These are phyloP conservation scores for Conops quadrifasciatus DNA, from an alignment of 2,888 invertebrate genomes.

Conservation along the genomic window DNA sequence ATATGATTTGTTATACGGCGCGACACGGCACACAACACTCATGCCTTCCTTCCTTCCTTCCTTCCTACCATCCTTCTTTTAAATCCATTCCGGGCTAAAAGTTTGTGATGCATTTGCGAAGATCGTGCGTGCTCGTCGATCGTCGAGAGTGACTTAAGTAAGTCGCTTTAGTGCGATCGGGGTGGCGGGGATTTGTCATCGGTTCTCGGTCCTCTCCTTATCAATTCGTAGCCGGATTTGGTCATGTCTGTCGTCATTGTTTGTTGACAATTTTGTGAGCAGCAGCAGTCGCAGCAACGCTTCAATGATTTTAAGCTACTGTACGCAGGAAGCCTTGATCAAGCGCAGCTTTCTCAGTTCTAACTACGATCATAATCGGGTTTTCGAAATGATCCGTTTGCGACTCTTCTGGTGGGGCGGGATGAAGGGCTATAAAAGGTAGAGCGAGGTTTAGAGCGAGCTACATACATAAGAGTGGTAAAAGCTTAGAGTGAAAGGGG, in stretches of 20 bases:
- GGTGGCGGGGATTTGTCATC: constrained; percentile 30
- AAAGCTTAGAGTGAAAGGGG: too few species aligned
- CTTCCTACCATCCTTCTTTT: neutral
- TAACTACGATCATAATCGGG: too few species aligned
- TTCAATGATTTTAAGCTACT: constrained; percentile 31
- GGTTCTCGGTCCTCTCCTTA: constrained; percentile 1
- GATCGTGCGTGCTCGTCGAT: neutral
- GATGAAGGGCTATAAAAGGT: too few species aligned
- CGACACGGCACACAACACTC: constrained; percentile 2
- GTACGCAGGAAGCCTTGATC: neutral
- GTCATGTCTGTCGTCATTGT: neutral
- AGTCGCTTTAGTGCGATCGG: constrained; percentile 3
- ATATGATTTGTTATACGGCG: constrained; percentile 26
- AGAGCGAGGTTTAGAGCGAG: too few species aligned
- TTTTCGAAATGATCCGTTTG: too few species aligned
- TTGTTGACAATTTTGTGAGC: constrained; percentile 7
- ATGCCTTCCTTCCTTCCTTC: neutral
- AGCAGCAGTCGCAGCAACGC: neutral
- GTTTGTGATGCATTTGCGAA: neutral
- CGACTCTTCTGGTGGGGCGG: too few species aligned
- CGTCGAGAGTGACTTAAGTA: neutral
- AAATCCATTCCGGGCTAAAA: neutral
- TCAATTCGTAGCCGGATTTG: neutral
- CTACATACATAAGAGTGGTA: too few species aligned
- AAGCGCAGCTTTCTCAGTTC: too few species aligned